phyloP scores from a whole-genome alignment of 2,797 vertebrate species.

The Euthynnus affinis region DNA sequence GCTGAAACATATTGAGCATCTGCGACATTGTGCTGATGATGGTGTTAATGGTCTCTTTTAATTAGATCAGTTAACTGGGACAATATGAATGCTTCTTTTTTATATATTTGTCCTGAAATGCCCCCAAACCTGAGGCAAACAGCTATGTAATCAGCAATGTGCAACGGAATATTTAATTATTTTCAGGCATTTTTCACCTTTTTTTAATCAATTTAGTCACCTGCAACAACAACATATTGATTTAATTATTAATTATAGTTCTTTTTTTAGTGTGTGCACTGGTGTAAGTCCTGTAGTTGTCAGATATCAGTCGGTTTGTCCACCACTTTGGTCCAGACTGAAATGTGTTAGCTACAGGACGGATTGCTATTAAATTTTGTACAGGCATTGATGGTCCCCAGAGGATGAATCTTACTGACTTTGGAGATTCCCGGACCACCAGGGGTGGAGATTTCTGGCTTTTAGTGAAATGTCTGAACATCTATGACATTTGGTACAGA shows the following conservation, averaged over 20 bases:
- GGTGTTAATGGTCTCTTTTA: slow-evolving; percentile 38
- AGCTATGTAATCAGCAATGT: neutral
- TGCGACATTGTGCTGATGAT: slow-evolving; percentile 10
- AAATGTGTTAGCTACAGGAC: no score
- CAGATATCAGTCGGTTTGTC: no score
- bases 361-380: neutral
- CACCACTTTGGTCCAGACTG: no score
- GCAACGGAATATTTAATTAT: neutral
- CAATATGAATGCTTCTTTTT: slow-evolving; percentile 15
- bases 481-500: no score
- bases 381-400: no score
- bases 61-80: slow-evolving; percentile 17
- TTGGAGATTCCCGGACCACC: no score
- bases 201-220: neutral
- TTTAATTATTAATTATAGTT: no score
- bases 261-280: no score
- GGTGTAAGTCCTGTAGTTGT: neutral
- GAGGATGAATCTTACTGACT: no score
- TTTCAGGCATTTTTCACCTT: neutral
- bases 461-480: no score
- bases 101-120: slow-evolving; percentile 11
- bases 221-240: neutral
- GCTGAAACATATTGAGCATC: slow-evolving; percentile 21
- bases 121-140: neutral
- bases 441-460: no score